phyloP scores from a whole-genome alignment of 2,888 invertebrate genomes.

The Frankliniella intonsa region DNA sequence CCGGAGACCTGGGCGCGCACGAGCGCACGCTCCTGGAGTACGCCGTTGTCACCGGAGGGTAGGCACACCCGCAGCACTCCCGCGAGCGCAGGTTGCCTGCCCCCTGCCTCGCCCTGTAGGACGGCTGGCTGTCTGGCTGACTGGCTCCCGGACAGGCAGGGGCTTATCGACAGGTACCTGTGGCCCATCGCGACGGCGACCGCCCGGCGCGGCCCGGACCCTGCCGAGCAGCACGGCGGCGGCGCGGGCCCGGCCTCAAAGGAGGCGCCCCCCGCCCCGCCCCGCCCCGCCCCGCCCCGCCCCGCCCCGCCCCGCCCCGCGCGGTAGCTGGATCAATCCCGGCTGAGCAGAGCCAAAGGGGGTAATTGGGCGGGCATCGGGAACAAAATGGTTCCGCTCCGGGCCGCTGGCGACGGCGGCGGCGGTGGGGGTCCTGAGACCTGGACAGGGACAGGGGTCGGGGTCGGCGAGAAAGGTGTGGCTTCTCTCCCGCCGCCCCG shows the following conservation, averaged over 20 bases:
- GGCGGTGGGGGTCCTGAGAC: no score
- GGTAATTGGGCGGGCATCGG: neutral
- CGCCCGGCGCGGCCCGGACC: neutral
- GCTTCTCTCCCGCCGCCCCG: neutral
- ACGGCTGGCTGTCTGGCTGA: neutral
- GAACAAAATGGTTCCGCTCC: slow-evolving; percentile 34
- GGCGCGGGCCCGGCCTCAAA: neutral
- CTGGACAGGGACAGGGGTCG: no score
- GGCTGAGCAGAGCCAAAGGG: neutral
- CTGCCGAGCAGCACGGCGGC: neutral
- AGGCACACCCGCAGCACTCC: neutral
- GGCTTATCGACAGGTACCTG: neutral
- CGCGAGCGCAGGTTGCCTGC: no score
- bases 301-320: neutral
- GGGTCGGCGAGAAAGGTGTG: no score
- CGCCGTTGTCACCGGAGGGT: no score
- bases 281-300: neutral
- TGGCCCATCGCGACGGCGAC: neutral
- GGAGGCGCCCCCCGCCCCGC: neutral
- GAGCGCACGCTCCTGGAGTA: neutral
- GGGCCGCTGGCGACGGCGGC: slow-evolving; percentile 21
- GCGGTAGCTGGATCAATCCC: slow-evolving; percentile 28
- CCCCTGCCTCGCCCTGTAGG: no score
- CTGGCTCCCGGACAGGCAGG: neutral
- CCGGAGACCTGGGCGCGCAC: neutral